Evolutionary conservation across 53 echinoderm and acorn worm species (phyloP), one percentile per base, ranked within the genome.

Genomic region (Paracentrotus lividus): DNA sequence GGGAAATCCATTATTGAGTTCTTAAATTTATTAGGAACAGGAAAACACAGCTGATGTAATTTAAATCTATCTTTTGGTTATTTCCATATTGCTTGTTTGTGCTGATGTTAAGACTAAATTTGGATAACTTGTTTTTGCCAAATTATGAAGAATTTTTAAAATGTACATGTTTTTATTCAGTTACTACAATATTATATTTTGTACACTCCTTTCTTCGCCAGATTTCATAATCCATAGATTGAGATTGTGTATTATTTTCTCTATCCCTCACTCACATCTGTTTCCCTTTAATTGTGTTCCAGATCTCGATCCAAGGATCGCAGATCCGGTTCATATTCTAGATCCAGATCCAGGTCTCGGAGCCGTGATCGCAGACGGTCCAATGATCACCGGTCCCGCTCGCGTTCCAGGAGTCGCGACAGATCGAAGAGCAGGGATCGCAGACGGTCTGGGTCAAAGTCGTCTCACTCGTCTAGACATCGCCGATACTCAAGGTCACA

Each of bases 401-500:
- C 90, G 49, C 60, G 85, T 6, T 84, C 88, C 36, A n/a, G 49
- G n/a, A 85, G 47, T 44, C 61, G 45, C 33, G 47, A 47, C 49
- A 86, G 21, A 0, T 81, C 88, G 8, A 47, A 72, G 75, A 61
- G 76, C 52, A 58, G 45, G 5, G 84, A 90, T 2, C 64, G 94
- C 29, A 57, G 84, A 32, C 84, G 85, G 6, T 78, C 78, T 20
- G 52, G 78, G 23, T 94, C 94, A 5, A 92, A 94, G 36, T 92
- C 78, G 40, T 61, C 89, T 18, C 68, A 84, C 44, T 90, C 93
- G 45, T 86, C 90, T 23, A 58, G 87, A 36, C 65, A 72, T 56
- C 90, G 95, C 52, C 87, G 94, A 12, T 94, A 94, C 52, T 97
- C 94, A 66, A 88, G 88, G 75, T 96, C 97, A 23, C 92, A 94